Base-by-base conservation (phyloP, 2,113 vertebrate genomes). In the Sciurus niger region DNA sequence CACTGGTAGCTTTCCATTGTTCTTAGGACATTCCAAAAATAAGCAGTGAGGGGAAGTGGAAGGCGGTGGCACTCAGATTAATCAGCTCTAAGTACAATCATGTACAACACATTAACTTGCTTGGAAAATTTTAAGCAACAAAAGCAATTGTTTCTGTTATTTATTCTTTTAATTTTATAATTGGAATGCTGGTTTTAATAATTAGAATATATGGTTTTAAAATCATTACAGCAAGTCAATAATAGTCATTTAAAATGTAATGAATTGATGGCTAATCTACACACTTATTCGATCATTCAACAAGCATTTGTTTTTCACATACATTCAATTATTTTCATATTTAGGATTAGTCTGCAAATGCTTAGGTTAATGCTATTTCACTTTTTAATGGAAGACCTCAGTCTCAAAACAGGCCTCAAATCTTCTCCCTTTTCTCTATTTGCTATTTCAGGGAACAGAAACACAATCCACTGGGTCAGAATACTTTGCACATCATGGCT, bases 201-300 rank as follows among this genome's bases (percentile, higher is more conserved):
- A 63, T 89, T 95, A 40, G 86, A 83, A 76, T 83, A 11, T 48
- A 60, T 86, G 77, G 37, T 80, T 94, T 96, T 95, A 73, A 97
- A 95, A 97, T 90, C 96, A 97, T 95, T 79, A 92, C 46, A 92
- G 60, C 48, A 84, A 96, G 40, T 94, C 95, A 90, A 74, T 93
- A 96, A 95, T 18, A 78, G 83, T 94, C 70, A 93, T 94, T 97
- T 78, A 92, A 94, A 96, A 86, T 76, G 28, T 93, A 98, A 96
- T 94, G 46, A 89, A 85, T 94, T 88, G 77, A 96, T 84, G 70
- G 46, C 79, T 97, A 94, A 96, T 94, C 85, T 95, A 74, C 2
- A 72, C 68, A 93, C 58, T 58, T 88, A 93, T 92, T 92, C 87
- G 92, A 30, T 96, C 73, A 93, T 74, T 85, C 73, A 63, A 79